These are phyloP conservation scores for Pseudococcus jackbeardsleyi DNA, from an alignment of 2,888 invertebrate genomes.

Conservation along the genomic window DNA sequence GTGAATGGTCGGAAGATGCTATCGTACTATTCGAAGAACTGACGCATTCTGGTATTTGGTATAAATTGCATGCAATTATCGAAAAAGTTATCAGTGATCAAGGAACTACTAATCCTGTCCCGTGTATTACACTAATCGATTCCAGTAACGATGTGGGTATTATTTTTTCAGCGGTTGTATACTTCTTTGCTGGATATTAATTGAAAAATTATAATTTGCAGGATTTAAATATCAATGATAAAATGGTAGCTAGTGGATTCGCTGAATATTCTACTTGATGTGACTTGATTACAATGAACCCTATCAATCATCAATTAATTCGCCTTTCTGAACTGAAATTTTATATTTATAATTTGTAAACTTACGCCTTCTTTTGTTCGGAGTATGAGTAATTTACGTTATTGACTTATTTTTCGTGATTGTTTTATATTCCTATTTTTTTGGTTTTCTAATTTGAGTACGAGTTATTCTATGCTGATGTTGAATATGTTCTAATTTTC, in stretches of 20 bases:
- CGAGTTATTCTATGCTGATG: no score
- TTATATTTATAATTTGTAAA: no score
- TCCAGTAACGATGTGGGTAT: constrained; percentile 15
- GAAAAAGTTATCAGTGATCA: background rate
- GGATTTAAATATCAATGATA: constrained; percentile 48
- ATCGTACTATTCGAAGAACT: constrained; percentile 42
- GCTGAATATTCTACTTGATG: constrained; percentile 11
- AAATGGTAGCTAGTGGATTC: constrained; percentile 29
- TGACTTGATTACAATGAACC: background rate
- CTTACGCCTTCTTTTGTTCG: background rate
- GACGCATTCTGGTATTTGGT: constrained; percentile 30
- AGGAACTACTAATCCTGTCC: background rate
- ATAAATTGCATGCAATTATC: constrained; percentile 35
- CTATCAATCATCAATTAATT: background rate
- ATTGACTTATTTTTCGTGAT: background rate
- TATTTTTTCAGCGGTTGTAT: background rate
- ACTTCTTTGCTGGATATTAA: background rate
- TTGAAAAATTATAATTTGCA: background rate
- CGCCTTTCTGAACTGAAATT: no score
- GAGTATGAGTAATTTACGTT: background rate
- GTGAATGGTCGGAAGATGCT: constrained; percentile 17
- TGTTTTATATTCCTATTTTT: background rate
- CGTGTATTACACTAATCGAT: constrained; percentile 51
- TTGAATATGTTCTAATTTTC: no score
- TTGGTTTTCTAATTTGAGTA: no score